Evolutionary conservation across 2,113 vertebrate genomes (phyloP).

Genomic region (Crotalus tigris): DNA sequence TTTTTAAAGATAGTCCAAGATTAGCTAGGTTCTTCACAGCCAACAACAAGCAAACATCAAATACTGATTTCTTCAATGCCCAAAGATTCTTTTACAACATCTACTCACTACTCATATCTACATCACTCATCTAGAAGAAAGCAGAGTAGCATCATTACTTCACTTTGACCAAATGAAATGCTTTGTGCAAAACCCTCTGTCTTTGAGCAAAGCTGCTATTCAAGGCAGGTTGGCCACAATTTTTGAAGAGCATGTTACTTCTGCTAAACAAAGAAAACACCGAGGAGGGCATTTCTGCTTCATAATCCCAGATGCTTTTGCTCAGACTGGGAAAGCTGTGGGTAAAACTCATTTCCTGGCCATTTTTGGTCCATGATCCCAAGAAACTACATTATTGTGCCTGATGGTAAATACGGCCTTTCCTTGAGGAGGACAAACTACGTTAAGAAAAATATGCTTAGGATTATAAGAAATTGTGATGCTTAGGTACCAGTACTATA

Average conservation of each 20-base stretch:
- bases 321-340: background rate
- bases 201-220: background rate
- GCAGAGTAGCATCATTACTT: background rate
- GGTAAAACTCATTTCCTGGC: background rate
- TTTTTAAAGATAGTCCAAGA: background rate
- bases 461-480: constrained; percentile 7
- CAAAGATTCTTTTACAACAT: background rate
- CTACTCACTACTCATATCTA: background rate
- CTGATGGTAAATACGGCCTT: background rate
- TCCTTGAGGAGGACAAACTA: background rate
- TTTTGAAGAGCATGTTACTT: background rate
- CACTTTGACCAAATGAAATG: background rate
- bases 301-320: background rate
- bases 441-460: background rate
- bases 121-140: background rate
- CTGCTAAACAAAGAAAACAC: background rate
- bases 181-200: background rate
- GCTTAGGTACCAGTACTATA: background rate
- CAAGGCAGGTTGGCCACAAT: background rate
- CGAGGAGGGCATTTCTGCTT: background rate
- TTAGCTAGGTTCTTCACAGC: background rate
- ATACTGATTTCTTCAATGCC: background rate
- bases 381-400: background rate
- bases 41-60: background rate
- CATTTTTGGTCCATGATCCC: background rate